These are phyloP conservation scores for Malacoraja senta DNA, from an alignment of 2,797 vertebrate species.

Conservation along the genomic window DNA sequence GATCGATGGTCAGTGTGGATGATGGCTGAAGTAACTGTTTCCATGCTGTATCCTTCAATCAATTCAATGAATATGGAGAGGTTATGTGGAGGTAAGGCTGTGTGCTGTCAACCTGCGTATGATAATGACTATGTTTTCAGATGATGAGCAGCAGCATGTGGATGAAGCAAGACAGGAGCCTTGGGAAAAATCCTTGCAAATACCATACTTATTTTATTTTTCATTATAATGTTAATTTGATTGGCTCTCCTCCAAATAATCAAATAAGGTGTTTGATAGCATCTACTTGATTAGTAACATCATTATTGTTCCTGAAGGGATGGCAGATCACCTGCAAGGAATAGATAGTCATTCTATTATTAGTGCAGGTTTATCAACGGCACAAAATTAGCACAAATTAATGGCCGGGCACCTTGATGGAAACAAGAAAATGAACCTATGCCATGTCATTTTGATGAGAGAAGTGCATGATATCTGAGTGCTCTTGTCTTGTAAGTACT, in stretches of 20 bases:
- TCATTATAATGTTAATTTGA: background rate
- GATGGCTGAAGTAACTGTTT: too few relatives aligned
- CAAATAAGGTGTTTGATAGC: background rate
- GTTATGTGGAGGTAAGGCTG: too few relatives aligned
- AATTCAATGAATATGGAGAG: too few relatives aligned
- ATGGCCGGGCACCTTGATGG: background rate
- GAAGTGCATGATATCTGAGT: too few relatives aligned
- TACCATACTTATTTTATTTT: background rate
- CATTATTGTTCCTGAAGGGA: background rate
- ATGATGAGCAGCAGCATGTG: too few relatives aligned
- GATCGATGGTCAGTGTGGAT: too few relatives aligned
- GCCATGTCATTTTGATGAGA: too few relatives aligned
- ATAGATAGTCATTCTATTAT: conserved; percentile 2
- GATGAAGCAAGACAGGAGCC: too few relatives aligned
- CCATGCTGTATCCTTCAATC: too few relatives aligned
- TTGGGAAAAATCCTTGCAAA: background rate
- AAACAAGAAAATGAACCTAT: background rate
- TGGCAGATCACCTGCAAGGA: background rate
- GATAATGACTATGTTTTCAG: too few relatives aligned
- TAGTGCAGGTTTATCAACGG: background rate
- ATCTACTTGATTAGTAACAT: background rate
- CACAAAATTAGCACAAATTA: background rate
- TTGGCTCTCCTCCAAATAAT: background rate
- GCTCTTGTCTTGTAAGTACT: too few relatives aligned
- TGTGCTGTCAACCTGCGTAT: too few relatives aligned